Base-by-base conservation (phyloP, 2,888 invertebrate species). In the Chouioia cunea region DNA sequence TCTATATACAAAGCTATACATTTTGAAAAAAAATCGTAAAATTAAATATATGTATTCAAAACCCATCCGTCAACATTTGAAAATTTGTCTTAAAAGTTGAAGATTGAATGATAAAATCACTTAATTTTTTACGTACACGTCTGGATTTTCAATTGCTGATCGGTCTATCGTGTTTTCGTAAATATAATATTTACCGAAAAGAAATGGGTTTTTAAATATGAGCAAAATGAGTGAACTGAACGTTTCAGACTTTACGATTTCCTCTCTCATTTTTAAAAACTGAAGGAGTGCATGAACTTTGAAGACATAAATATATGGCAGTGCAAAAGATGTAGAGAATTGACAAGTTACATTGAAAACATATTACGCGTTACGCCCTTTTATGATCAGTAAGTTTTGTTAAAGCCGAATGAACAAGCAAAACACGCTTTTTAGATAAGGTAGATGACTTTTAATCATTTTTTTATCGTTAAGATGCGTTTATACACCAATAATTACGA, bases 171-270 rank as follows among this genome's bases (percentile, higher is more conserved):
- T 6, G 36, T 36, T 6, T 36, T 36, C 36, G 36, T 36, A 36
- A 36, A 36, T n/a, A 2, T 23, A 16, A 18, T n/a, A 59, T 59
- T 59, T 36, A 46, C 36, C 20, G 27, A n/a, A 16, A 46, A 44
- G 16, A 47, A 46, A 4, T 15, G 15, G 22, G 22, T 44, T 64
- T 70, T 70, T 48, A 66, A 64, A 65, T 46, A 60, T 47, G 43
- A 64, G 57, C 46, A 14, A 64, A 73, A 53, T 36, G 15, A 18
- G 47, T 50, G 50, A 54, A 60, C 62, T 18, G 16, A 48, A 54
- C 14, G 23, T 52, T 48, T 73, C 73, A 73, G 73, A 73, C 73
- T 73, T 69, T 53, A 43, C 53, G 53, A 73, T 46, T 22, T 65
- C 62, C 68, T 73, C 73, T 73, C 73, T 73, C 72, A 59, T 52